Base-by-base conservation (phyloP, 2,888 invertebrate genomes). In the Sarcophaga carnaria region DNA sequence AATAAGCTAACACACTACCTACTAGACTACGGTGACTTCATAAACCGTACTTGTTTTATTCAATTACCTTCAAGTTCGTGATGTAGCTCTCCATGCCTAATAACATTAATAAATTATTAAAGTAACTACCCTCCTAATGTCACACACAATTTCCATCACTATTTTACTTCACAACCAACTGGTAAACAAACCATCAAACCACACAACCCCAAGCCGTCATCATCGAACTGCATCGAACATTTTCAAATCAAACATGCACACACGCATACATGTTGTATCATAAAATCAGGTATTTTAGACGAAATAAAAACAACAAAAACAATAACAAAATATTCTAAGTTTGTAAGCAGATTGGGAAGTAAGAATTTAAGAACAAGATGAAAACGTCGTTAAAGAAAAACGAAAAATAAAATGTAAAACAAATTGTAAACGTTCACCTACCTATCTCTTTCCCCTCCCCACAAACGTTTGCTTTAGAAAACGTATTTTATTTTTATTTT, bases 311-410 rank as follows among this genome's bases (percentile, higher is more conserved):
- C n/a, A 74, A 80, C 47, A 80, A 27, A 37, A 71, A 45, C 49
- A 71, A 45, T 47, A 70, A 80, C 62, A 75, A 83, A 62, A 74
- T 67, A 83, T 80, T 80, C 47, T 45, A 71, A 75, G 75, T 83
- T 83, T 74, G 66, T 74, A 78, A 83, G 80, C 45, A 80, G 83
- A 81, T 83, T 87, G 86, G 83, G 86, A 87, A 87, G 80, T 66
- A 80, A 87, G 86, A 87, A 87, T 78, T 81, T 78, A 84, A 78
- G 25, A 87, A 77, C 77, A 83, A 83, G 86, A 78, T 59, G 83
- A 83, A 70, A 75, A 76, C 66, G 37, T 49, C 54, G 54, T 54
- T 54, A 20, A 77, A 67, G 60, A 62, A 79, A 79, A 74, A 76
- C 45, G 60, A 62, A 79, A 79, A 74, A 76, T 22, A 69, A 63